phyloP scores from a whole-genome alignment of 1,140 invertebrate species.

The Glossosoma conforme region DNA sequence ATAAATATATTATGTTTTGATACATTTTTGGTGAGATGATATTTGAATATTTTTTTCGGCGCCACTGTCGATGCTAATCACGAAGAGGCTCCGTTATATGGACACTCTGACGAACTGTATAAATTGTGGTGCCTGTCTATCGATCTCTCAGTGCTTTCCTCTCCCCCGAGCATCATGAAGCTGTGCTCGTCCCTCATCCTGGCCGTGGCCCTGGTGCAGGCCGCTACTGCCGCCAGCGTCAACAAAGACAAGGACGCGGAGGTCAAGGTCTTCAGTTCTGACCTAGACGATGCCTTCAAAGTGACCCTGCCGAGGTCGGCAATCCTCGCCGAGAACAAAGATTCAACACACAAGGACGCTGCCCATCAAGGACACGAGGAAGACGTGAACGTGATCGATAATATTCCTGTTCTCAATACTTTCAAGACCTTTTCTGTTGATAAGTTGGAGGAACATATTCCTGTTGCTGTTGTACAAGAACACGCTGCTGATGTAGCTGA shows the following conservation, averaged over 20 bases:
- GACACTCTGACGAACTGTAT: constrained; percentile 26
- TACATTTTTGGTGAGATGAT: too few relatives aligned
- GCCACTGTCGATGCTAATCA: constrained; percentile 18
- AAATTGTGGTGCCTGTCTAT: constrained; percentile 16
- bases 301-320: constrained; percentile 11
- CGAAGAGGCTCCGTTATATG: constrained; percentile 30
- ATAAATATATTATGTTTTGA: background rate
- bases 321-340: constrained; percentile 5
- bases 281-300: constrained; percentile 20
- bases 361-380: background rate
- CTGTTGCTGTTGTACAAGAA: constrained; percentile 10
- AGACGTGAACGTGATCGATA: background rate
- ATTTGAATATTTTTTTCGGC: background rate
- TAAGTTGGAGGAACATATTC: constrained; percentile 14
- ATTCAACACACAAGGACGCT: background rate
- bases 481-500: background rate
- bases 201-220: background rate
- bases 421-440: too few relatives aligned
- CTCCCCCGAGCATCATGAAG: constrained; percentile 19
- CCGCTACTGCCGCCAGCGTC: constrained; percentile 1
- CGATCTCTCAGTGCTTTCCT: constrained; percentile 18
- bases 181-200: constrained; percentile 10
- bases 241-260: constrained; percentile 2
- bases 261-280: constrained; percentile 13
- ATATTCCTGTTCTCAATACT: too few relatives aligned